Evolutionary conservation across 2,797 vertebrate genomes (phyloP).

Genomic region (Picus viridis): DNA sequence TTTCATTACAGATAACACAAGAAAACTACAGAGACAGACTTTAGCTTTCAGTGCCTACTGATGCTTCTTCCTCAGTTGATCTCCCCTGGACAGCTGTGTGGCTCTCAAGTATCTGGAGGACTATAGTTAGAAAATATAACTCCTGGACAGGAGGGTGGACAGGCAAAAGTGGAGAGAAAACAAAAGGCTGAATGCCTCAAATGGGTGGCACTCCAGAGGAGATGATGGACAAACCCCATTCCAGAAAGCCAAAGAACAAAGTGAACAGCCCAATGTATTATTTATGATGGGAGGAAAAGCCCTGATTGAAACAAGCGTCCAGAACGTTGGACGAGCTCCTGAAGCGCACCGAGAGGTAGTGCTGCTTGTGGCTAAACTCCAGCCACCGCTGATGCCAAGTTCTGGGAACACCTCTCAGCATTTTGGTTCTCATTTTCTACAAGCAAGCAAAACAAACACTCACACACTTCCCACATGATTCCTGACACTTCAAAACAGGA

Average conservation of each 20-base stretch:
- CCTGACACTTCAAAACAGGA: neutral
- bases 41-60: neutral
- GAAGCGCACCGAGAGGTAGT: neutral
- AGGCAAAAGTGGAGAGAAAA: neutral
- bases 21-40: neutral
- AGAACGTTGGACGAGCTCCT: neutral
- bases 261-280: neutral
- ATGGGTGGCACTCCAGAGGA: neutral
- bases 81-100: neutral
- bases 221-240: rapidly evolving
- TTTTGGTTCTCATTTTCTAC: neutral
- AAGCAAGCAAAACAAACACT: neutral
- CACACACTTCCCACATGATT: no score
- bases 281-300: neutral
- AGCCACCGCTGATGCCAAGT: neutral
- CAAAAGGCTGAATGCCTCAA: neutral
- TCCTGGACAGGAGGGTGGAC: neutral
- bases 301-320: neutral
- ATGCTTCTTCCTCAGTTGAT: neutral
- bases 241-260: neutral
- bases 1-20: neutral
- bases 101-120: neutral
- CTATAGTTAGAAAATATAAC: neutral
- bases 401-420: neutral
- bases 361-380: neutral